Evolutionary conservation across 92 coral and sea anemone species (phyloP).

Genomic region (Porites evermanni): DNA sequence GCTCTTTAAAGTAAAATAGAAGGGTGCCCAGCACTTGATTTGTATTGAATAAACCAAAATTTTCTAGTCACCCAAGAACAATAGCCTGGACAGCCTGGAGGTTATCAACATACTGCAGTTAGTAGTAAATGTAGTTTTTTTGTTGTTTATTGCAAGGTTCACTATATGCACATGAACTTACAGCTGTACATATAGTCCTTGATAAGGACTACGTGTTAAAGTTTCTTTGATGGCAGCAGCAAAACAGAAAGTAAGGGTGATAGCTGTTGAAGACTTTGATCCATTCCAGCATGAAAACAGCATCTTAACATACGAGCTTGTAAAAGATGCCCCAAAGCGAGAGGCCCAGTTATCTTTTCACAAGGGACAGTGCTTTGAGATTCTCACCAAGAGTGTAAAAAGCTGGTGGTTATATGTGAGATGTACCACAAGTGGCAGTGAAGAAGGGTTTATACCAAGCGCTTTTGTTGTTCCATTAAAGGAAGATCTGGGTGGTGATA

Average conservation of each 20-base stretch:
- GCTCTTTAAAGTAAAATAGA: too few species aligned
- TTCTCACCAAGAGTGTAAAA: slow-evolving; percentile 59
- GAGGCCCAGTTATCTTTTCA: slow-evolving; percentile 68
- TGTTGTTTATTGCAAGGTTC: too few species aligned
- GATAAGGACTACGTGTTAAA: background rate
- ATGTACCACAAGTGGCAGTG: slow-evolving; percentile 48
- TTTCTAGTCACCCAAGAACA: too few species aligned
- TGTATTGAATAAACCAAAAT: too few species aligned
- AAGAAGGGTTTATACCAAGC: slow-evolving; percentile 86
- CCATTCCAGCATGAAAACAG: slow-evolving; percentile 64
- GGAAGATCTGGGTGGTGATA: slow-evolving; percentile 62
- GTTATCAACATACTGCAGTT: too few species aligned
- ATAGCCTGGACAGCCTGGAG: too few species aligned
- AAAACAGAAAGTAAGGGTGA: slow-evolving; percentile 44
- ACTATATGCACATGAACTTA: too few species aligned
- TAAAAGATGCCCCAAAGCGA: slow-evolving; percentile 57
- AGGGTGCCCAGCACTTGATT: too few species aligned
- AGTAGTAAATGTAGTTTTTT: too few species aligned
- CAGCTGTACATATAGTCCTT: too few species aligned
- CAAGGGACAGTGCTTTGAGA: slow-evolving; percentile 82
- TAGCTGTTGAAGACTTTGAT: slow-evolving; percentile 75
- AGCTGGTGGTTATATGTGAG: slow-evolving; percentile 88
- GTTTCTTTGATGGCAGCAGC: slow-evolving; percentile 3
- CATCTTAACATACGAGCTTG: slow-evolving; percentile 59
- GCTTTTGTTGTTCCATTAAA: slow-evolving; percentile 71